phyloP scores from a whole-genome alignment of 2,797 vertebrate genomes.

The Pygocentrus nattereri region DNA sequence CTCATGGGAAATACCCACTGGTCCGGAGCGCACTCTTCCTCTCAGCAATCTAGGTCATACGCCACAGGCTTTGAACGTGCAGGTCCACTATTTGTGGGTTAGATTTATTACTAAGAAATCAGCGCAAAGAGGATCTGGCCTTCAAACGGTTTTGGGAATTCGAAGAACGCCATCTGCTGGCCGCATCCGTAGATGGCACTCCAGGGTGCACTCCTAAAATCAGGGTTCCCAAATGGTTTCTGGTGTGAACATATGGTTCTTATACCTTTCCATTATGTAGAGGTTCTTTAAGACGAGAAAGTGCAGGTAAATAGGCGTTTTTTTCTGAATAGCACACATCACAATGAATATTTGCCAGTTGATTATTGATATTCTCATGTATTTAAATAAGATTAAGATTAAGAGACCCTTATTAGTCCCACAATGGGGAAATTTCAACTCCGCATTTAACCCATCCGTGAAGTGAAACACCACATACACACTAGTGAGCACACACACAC shows the following conservation, averaged over 20 bases:
- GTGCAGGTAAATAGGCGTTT: too few species aligned
- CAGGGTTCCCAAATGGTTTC: not conserved
- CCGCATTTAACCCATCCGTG: too few species aligned
- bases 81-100: conserved; percentile 23
- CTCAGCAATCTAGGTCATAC: conserved; percentile 4
- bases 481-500: too few species aligned
- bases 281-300: not conserved
- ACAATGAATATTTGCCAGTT: too few species aligned
- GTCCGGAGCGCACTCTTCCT: conserved; percentile 1
- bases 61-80: conserved; percentile 13
- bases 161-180: conserved; percentile 55
- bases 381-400: too few species aligned
- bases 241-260: not conserved
- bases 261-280: not conserved
- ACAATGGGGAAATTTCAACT: too few species aligned
- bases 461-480: too few species aligned
- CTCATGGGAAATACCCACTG: not conserved
- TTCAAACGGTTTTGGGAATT: conserved; percentile 8
- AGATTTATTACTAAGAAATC: conserved; percentile 14
- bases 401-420: too few species aligned
- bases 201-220: not conserved
- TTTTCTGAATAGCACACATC: too few species aligned
- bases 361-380: too few species aligned
- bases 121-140: not conserved
- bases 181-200: not conserved